These are phyloP conservation scores for Alectura lathami DNA, from an alignment of 2,113 vertebrate genomes.

Conservation along the genomic window DNA sequence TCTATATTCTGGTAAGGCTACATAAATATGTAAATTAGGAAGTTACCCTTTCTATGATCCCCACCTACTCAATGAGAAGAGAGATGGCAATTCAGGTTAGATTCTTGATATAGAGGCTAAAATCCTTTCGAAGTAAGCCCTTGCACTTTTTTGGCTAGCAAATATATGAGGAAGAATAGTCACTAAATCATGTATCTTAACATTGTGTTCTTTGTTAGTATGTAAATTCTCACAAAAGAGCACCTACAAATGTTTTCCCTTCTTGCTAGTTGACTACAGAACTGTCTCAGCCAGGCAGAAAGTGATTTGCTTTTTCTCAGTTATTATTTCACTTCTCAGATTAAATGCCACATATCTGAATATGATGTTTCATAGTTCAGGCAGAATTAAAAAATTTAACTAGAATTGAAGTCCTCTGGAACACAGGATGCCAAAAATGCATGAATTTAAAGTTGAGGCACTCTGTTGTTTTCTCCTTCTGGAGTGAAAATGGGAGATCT, in stretches of 20 bases:
- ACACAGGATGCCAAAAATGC: background rate
- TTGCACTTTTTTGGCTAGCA: background rate
- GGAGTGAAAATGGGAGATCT: slow-evolving; percentile 19
- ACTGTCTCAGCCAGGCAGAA: background rate
- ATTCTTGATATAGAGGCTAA: background rate
- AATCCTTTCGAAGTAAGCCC: background rate
- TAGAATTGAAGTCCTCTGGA: background rate
- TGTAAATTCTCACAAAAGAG: background rate
- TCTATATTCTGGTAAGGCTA: background rate
- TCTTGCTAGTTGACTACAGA: background rate
- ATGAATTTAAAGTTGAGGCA: background rate
- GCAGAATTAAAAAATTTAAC: background rate
- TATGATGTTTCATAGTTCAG: background rate
- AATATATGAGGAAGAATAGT: background rate
- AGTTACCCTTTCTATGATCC: background rate
- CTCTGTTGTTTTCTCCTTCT: background rate
- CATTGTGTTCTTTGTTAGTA: background rate
- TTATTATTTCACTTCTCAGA: background rate
- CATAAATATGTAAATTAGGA: background rate
- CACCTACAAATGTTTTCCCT: background rate
- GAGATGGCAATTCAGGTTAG: background rate
- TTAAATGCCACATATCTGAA: background rate
- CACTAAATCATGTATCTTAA: background rate
- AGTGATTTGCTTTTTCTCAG: background rate
- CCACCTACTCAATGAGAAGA: background rate